phyloP scores from a whole-genome alignment of 2,113 vertebrate genomes.

The Miniopterus natalensis region DNA sequence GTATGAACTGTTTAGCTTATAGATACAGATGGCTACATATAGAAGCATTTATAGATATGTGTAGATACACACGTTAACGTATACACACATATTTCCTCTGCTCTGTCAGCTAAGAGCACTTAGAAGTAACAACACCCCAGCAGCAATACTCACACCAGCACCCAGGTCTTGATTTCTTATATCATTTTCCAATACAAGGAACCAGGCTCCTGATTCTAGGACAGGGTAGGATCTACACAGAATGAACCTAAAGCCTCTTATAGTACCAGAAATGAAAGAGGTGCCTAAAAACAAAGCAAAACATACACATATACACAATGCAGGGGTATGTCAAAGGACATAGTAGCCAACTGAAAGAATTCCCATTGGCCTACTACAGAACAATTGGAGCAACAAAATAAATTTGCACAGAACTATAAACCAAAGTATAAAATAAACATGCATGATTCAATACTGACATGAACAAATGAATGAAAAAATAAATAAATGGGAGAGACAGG shows the following conservation, averaged over 20 bases:
- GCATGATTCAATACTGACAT: background rate
- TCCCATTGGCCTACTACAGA: background rate
- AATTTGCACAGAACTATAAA: background rate
- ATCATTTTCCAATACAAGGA: slow-evolving; percentile 2
- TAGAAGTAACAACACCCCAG: background rate
- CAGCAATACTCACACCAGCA: background rate
- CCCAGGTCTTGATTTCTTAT: background rate
- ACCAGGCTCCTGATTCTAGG: background rate
- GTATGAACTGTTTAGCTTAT: background rate
- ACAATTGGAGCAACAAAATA: background rate
- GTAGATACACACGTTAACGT: background rate
- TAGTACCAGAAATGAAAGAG: slow-evolving; percentile 6
- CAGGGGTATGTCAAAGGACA: background rate
- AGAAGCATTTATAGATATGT: background rate
- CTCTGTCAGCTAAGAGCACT: background rate
- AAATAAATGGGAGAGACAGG: background rate
- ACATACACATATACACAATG: background rate
- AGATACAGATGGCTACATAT: accelerated
- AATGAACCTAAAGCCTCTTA: background rate
- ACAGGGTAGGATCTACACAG: background rate
- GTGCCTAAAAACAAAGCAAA: background rate
- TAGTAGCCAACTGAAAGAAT: background rate
- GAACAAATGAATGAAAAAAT: background rate
- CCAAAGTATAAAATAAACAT: background rate
- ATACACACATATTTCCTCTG: background rate